Evolutionary conservation across 1,140 invertebrate genomes (phyloP).

Genomic region (Hyphantria cunea): DNA sequence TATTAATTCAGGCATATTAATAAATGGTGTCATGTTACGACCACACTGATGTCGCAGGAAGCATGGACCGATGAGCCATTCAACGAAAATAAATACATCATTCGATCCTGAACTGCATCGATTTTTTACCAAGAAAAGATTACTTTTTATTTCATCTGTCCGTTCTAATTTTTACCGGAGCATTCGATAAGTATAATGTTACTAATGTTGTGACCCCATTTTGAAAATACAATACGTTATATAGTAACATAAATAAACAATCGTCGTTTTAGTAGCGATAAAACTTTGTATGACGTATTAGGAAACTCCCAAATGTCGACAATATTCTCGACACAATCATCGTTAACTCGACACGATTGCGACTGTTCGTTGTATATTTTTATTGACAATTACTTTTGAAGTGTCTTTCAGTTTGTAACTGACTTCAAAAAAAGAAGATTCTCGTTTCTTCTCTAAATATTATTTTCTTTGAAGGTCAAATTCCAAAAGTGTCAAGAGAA

Average conservation of each 20-base stretch:
- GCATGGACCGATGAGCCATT: constrained; percentile 71
- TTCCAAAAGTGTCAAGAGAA: too few relatives aligned
- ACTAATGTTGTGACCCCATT: constrained; percentile 42
- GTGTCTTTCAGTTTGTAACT: background rate
- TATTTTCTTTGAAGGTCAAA: too few relatives aligned
- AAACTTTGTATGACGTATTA: constrained; percentile 32
- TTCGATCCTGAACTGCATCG: constrained; percentile 58
- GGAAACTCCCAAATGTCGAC: constrained; percentile 38
- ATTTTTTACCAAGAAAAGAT: constrained; percentile 59
- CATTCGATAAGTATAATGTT: constrained; percentile 38
- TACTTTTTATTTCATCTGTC: constrained; percentile 46
- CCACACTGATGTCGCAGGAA: constrained; percentile 78
- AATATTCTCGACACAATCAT: constrained; percentile 43
- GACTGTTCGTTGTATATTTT: constrained; percentile 31
- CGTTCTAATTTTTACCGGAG: constrained; percentile 34
- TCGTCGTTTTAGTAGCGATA: constrained; percentile 47
- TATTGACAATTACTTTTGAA: constrained; percentile 27
- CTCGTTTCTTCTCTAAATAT: too few relatives aligned
- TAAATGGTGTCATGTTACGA: constrained; percentile 74
- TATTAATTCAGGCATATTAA: constrained; percentile 80
- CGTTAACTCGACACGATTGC: constrained; percentile 43
- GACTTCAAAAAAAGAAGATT: background rate
- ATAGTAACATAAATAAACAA: constrained; percentile 45
- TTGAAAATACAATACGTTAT: constrained; percentile 39
- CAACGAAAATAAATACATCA: constrained; percentile 69